Conservation (phyloP, 2,113 vertebrate species). For the Phodopus roborovskii region DNA sequence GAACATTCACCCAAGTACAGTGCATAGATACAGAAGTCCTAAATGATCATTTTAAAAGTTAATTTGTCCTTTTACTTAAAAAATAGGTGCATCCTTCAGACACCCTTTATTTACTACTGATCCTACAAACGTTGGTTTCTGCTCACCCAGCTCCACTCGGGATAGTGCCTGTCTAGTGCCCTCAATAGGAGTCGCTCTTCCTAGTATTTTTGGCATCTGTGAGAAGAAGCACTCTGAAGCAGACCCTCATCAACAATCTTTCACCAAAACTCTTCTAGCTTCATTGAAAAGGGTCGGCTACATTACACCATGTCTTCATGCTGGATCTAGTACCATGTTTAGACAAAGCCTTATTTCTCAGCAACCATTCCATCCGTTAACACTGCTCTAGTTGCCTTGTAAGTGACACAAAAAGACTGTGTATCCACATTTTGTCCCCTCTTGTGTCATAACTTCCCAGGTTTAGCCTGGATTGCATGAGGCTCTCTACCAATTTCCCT, state of each 20-base stretch:
- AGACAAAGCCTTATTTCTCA: neutral
- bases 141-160: constrained; percentile 31
- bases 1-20: neutral
- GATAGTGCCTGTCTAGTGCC: constrained; percentile 65
- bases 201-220: constrained; percentile 67
- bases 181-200: constrained; percentile 63
- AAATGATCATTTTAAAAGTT: constrained; percentile 6
- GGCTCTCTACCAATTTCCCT: neutral
- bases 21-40: constrained; percentile 14
- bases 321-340: neutral
- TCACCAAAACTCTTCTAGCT: constrained; percentile 26
- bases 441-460: neutral
- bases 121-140: constrained; percentile 67
- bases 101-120: constrained; percentile 71
- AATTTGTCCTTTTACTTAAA: constrained; percentile 49
- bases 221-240: constrained; percentile 49
- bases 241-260: neutral
- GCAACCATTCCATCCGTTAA: neutral
- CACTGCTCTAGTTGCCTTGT: neutral
- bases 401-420: neutral
- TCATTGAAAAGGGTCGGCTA: constrained; percentile 2
- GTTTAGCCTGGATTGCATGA: neutral
- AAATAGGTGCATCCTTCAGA: constrained; percentile 55
- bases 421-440: neutral
- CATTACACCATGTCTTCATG: neutral